phyloP scores from a whole-genome alignment of 2,113 vertebrate genomes.

The Podarcis raffonei region DNA sequence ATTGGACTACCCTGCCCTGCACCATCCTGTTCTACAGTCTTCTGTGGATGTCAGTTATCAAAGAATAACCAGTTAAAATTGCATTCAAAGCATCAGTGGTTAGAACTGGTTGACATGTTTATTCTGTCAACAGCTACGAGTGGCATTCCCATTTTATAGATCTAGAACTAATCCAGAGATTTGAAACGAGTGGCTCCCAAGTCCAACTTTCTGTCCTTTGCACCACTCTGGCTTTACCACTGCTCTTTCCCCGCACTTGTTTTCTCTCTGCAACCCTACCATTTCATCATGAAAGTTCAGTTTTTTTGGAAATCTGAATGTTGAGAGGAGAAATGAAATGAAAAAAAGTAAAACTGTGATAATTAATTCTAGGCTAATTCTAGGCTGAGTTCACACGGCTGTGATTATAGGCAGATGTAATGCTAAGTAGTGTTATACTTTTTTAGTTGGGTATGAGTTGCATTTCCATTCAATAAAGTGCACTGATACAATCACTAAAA shows the following conservation, averaged over 20 bases:
- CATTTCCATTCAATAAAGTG: fast-evolving
- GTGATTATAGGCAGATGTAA: neutral
- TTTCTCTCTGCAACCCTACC: neutral
- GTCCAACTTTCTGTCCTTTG: neutral
- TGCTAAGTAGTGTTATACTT: fast-evolving
- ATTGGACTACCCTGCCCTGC: no score
- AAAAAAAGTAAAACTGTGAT: neutral
- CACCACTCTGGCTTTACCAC: neutral
- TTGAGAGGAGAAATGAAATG: neutral
- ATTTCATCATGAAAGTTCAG: neutral
- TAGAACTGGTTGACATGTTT: neutral
- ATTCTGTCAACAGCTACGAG: neutral
- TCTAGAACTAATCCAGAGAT: neutral
- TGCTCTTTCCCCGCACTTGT: no score
- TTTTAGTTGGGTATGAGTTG: neutral
- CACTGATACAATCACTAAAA: conserved; percentile 7
- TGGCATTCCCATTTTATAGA: neutral
- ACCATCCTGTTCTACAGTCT: neutral
- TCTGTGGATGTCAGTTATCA: neutral
- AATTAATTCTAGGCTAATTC: neutral
- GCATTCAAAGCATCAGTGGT: neutral
- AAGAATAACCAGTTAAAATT: neutral
- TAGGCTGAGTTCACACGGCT: neutral
- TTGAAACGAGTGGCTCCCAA: neutral
- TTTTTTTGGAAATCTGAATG: neutral